Conservation (phyloP, 1,140 invertebrate species). For the Akabosia matsudoensis region DNA sequence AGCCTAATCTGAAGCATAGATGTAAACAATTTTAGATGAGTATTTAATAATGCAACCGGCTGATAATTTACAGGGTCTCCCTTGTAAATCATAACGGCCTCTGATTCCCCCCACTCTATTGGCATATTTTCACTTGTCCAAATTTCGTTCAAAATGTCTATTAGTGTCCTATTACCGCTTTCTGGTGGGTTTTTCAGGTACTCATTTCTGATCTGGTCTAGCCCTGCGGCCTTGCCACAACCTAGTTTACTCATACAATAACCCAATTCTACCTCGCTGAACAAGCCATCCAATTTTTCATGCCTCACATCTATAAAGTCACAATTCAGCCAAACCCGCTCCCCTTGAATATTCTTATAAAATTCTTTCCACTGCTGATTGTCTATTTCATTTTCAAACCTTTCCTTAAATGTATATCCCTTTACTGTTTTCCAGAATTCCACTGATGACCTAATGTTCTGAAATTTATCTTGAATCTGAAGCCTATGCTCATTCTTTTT, state of each 20-base stretch:
- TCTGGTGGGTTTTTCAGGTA: conserved; percentile 29
- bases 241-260: neutral
- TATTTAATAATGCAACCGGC: conserved; percentile 36
- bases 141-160: conserved; percentile 19
- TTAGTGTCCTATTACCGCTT: neutral
- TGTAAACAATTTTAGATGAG: conserved; percentile 43
- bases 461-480: neutral
- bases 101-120: conserved; percentile 3
- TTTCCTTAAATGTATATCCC: neutral
- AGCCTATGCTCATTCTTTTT: neutral
- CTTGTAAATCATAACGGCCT: conserved; percentile 23
- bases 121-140: neutral
- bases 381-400: neutral
- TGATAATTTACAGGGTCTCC: conserved; percentile 25
- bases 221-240: neutral
- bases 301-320: neutral
- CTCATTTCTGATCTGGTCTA: conserved; percentile 26
- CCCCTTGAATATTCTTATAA: neutral
- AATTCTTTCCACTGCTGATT: neutral
- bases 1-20: neutral
- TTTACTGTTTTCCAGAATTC: conserved; percentile 16
- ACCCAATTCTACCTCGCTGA: neutral
- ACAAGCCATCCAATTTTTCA: neutral
- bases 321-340: neutral
- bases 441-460: too few species aligned